These are phyloP conservation scores for Gnathonemus echidnorhynchus DNA, from an alignment of 2,113 vertebrate species.

Conservation along the genomic window DNA sequence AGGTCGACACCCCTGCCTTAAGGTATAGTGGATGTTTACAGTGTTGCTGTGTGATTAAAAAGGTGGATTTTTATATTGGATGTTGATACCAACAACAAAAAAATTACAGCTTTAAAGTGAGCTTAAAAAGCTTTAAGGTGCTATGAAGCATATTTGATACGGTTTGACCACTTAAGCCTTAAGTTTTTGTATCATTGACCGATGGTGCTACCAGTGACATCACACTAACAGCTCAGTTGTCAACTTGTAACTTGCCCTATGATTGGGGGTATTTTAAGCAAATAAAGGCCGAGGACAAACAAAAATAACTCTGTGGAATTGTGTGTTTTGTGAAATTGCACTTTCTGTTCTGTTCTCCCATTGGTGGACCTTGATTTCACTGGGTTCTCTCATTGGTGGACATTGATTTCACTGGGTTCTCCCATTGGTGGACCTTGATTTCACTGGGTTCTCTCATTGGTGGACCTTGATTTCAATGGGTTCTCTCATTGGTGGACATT, in stretches of 20 bases:
- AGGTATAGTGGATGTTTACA: constrained; percentile 13
- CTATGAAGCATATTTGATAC: constrained; percentile 4
- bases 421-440: background rate
- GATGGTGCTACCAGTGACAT: background rate
- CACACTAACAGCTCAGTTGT: background rate
- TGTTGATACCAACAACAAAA: background rate
- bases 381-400: background rate
- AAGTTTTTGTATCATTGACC: background rate
- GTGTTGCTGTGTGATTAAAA: background rate
- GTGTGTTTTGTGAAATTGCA: background rate
- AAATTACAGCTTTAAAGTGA: background rate
- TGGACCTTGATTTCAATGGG: background rate
- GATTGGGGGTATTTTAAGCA: background rate
- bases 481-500: background rate
- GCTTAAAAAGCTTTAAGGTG: background rate
- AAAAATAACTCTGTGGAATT: background rate
- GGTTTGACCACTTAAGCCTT: background rate
- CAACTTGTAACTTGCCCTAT: background rate
- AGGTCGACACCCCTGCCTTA: too few species aligned
- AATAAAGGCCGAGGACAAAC: background rate
- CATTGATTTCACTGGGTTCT: background rate
- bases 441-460: background rate
- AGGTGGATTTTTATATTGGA: background rate
- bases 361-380: background rate
- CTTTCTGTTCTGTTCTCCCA: background rate